Evolutionary conservation across 1,140 invertebrate genomes (phyloP).

Genomic region (Pseudomyrmex gracilis): DNA sequence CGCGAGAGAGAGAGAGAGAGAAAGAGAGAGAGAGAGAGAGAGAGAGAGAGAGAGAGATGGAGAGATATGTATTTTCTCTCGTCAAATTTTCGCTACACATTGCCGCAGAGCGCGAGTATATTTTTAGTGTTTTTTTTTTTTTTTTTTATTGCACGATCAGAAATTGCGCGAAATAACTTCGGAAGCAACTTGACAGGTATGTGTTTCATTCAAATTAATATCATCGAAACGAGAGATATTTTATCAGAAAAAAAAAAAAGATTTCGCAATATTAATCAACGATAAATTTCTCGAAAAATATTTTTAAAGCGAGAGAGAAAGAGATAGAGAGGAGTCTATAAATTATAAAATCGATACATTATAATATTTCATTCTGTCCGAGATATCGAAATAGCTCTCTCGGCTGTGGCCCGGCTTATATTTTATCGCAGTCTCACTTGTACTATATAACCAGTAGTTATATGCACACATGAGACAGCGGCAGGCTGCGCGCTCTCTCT

Average conservation of each 20-base stretch:
- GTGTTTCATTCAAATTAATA: background rate
- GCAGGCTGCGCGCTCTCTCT: constrained; percentile 26
- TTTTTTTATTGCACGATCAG: background rate
- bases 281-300: background rate
- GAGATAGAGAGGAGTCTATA: background rate
- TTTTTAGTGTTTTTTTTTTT: no score
- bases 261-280: background rate
- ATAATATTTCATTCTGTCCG: constrained; percentile 39
- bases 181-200: background rate
- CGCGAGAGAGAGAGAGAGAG: no score
- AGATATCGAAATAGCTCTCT: constrained; percentile 31
- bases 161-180: no score
- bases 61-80: background rate
- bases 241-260: background rate
- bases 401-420: constrained; percentile 45
- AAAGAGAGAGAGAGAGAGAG: no score
- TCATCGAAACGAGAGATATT: background rate
- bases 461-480: constrained; percentile 56
- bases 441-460: constrained; percentile 70
- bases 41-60: no score
- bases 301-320: background rate
- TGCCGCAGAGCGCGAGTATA: no score
- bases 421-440: constrained; percentile 68
- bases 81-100: no score
- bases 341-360: constrained; percentile 23